Percentiles rank a stretch among this genome's conserved stretches.
These are phyloP conservation scores for Caerostris darwini DNA, from an alignment of 1,140 invertebrate species.

Conservation along the genomic window DNA sequence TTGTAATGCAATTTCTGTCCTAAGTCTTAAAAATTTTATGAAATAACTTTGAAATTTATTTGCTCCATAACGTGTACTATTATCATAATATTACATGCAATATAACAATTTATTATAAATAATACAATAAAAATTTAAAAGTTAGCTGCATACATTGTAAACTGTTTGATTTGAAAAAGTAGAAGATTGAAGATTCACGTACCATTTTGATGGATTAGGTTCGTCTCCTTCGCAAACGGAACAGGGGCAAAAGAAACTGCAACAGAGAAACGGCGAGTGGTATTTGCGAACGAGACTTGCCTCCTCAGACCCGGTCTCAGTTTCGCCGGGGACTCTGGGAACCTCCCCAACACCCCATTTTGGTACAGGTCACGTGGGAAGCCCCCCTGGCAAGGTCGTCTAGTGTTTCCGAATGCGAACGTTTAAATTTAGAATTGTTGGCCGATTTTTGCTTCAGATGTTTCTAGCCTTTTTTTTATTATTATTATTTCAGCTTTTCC, in stretches of 20 bases:
- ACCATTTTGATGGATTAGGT: slow-evolving; percentile 42
- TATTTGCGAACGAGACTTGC: slow-evolving; percentile 17
- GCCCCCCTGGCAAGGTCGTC: slow-evolving; percentile 66
- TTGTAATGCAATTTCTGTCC: too few species aligned
- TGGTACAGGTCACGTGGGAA: slow-evolving; percentile 66
- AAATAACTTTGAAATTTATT: too few species aligned
- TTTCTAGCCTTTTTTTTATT: background rate
- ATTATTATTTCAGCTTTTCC: background rate
- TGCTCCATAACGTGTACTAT: too few species aligned
- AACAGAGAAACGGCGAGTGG: background rate
- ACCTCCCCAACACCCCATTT: slow-evolving; percentile 58
- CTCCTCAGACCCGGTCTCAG: background rate
- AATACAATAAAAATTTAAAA: too few species aligned
- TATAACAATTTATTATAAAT: too few species aligned
- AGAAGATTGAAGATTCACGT: background rate
- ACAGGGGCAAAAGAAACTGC: slow-evolving; percentile 7
- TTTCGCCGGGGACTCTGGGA: slow-evolving; percentile 57
- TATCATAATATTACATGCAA: too few species aligned
- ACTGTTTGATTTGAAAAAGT: background rate
- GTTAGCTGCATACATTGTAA: too few species aligned
- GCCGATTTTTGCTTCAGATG: slow-evolving; percentile 61
- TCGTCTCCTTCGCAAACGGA: background rate
- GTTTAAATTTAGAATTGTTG: slow-evolving; percentile 73
- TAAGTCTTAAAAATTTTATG: too few species aligned
- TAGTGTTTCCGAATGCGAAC: slow-evolving; percentile 74